phyloP scores from a whole-genome alignment of 2,113 vertebrate species.

The Sylvia atricapilla region DNA sequence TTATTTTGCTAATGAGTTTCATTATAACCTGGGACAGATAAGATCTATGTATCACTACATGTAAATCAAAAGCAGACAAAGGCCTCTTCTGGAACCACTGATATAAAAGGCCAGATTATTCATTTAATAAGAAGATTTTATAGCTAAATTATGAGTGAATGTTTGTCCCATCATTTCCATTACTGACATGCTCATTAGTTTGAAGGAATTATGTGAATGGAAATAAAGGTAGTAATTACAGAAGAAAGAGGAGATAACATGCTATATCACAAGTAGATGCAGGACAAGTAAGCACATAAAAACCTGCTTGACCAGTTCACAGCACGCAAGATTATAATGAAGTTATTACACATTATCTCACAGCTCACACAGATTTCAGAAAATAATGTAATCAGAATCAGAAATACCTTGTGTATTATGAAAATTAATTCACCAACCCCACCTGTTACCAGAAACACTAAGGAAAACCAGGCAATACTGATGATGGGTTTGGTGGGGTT shows the following conservation, averaged over 20 bases:
- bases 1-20: neutral
- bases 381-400: constrained; percentile 29
- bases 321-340: constrained; percentile 32
- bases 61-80: neutral
- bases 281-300: neutral
- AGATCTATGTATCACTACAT: neutral
- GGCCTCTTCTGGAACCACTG: neutral
- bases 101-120: neutral
- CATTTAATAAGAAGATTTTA: neutral
- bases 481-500: too few species aligned
- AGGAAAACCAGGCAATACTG: neutral
- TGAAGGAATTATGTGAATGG: neutral
- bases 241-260: neutral
- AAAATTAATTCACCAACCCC: neutral
- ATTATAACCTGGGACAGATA: neutral
- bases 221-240: neutral
- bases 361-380: constrained; percentile 36
- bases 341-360: constrained; percentile 52
- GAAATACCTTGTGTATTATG: neutral
- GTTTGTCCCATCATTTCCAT: neutral
- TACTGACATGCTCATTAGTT: neutral
- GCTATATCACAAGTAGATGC: neutral
- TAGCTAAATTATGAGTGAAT: neutral
- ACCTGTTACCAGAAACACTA: neutral
- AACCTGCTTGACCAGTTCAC: constrained; percentile 66